phyloP scores from a whole-genome alignment of 2,113 vertebrate species.

The Brevimyrus niger region DNA sequence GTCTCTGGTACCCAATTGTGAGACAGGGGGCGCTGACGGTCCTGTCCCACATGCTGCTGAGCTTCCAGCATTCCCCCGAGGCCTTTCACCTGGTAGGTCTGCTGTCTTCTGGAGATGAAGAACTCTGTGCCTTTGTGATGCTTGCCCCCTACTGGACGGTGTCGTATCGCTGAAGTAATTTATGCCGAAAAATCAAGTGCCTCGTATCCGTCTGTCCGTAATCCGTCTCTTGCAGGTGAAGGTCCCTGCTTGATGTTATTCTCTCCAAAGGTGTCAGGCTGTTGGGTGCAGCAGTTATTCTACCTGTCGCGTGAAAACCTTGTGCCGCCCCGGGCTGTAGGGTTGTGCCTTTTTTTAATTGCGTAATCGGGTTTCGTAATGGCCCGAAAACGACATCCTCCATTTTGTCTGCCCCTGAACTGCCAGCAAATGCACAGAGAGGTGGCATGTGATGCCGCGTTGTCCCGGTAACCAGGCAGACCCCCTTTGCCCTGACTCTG shows the following conservation, averaged over 20 bases:
- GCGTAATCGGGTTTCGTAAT: not conserved
- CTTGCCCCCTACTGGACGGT: not conserved
- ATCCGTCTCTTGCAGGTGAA: not conserved
- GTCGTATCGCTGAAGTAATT: not conserved
- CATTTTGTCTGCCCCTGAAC: not conserved
- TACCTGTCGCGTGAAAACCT: not conserved
- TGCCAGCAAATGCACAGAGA: not conserved
- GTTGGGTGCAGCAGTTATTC: not conserved
- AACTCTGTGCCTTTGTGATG: not conserved
- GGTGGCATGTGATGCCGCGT: not conserved
- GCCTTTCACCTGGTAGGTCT: slow-evolving; percentile 94
- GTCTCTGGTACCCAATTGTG: slow-evolving; percentile 94
- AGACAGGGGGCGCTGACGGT: slow-evolving; percentile 89
- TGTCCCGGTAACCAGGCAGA: not conserved
- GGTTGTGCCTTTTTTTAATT: not conserved
- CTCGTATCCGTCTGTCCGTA: too few relatives aligned
- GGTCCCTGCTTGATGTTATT: not conserved
- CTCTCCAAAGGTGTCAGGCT: not conserved
- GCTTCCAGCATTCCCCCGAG: slow-evolving; percentile 98
- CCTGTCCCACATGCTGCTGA: slow-evolving; percentile 95
- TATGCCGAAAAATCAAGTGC: not conserved
- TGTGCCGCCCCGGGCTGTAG: not conserved
- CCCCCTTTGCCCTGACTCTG: not conserved
- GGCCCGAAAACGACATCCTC: not conserved
- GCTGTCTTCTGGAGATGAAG: not conserved